phyloP scores from a whole-genome alignment of 2,113 vertebrate species.

The Ctenomys sociabilis region DNA sequence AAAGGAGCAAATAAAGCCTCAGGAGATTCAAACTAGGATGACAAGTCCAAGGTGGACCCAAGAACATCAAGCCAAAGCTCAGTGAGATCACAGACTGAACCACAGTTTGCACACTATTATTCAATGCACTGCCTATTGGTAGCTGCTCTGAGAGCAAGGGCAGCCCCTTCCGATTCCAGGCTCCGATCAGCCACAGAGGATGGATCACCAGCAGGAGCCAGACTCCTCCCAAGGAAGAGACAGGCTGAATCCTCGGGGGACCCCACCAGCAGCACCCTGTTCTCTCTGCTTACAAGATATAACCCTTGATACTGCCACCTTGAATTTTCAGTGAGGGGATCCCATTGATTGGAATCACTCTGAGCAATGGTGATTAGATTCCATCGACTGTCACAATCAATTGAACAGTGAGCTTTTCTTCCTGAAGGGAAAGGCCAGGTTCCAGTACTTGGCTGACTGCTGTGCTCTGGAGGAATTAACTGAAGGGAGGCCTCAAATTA shows the following conservation, averaged over 20 bases:
- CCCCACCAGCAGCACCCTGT: background rate
- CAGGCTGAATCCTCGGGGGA: background rate
- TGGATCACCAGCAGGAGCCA: conserved; percentile 19
- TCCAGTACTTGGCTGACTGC: conserved; percentile 67
- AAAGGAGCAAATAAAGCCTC: background rate
- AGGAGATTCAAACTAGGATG: background rate
- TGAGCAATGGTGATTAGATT: conserved; percentile 63
- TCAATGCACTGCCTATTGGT: background rate
- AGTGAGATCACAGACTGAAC: conserved; percentile 35
- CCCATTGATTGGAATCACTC: conserved; percentile 70
- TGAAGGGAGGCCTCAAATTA: conserved; percentile 45
- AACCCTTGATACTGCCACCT: conserved; percentile 48
- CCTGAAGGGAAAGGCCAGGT: conserved; percentile 63
- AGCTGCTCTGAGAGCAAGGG: background rate
- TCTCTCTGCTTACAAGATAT: conserved; percentile 29
- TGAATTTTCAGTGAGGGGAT: conserved; percentile 51
- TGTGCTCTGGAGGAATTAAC: conserved; percentile 46
- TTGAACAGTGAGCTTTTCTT: conserved; percentile 56
- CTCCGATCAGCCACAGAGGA: conserved; percentile 5
- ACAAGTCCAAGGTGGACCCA: conserved; percentile 30
- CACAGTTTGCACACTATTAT: background rate
- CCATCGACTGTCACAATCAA: conserved; percentile 66
- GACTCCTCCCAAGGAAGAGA: conserved; percentile 42
- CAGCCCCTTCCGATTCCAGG: background rate
- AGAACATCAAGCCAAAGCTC: conserved; percentile 9